These are phyloP conservation scores for Lypha dubia DNA, from an alignment of 2,888 invertebrate genomes.

Conservation along the genomic window DNA sequence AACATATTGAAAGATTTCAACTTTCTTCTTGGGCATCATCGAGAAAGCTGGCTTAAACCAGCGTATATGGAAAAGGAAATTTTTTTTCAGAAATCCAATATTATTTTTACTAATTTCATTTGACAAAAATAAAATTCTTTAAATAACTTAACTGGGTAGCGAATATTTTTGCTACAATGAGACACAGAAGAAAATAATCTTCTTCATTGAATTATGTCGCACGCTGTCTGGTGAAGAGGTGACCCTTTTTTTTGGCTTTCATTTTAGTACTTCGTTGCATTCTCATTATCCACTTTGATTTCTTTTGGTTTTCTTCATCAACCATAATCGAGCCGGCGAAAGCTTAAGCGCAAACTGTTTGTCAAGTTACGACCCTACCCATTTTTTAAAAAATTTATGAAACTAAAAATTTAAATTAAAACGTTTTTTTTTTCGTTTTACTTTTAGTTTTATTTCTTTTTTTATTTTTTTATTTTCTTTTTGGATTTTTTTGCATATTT, in stretches of 20 bases:
- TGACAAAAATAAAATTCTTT: not conserved
- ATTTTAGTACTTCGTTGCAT: not conserved
- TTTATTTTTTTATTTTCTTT: not conserved
- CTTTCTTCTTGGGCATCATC: too few species aligned
- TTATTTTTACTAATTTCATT: too few species aligned
- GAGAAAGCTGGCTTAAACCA: too few species aligned
- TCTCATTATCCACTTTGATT: conserved; percentile 11
- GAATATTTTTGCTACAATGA: not conserved
- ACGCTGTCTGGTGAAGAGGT: conserved; percentile 35
- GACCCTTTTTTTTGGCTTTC: not conserved
- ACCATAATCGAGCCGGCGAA: not conserved
- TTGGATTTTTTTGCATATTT: conserved; percentile 10
- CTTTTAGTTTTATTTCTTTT: conserved; percentile 26
- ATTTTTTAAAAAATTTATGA: conserved; percentile 46
- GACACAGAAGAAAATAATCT: conserved; percentile 8
- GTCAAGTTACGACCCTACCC: conserved; percentile 47
- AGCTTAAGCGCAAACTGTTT: not conserved
- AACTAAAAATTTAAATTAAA: conserved; percentile 56
- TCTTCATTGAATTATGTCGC: conserved; percentile 52
- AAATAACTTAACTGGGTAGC: conserved; percentile 1
- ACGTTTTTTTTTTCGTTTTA: conserved; percentile 37
- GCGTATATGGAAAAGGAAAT: too few species aligned
- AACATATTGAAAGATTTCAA: too few species aligned
- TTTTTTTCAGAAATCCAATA: too few species aligned
- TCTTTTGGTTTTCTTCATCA: conserved; percentile 5